Evolutionary conservation across 2,113 vertebrate genomes (phyloP).

Genomic region (Monopterus albus): DNA sequence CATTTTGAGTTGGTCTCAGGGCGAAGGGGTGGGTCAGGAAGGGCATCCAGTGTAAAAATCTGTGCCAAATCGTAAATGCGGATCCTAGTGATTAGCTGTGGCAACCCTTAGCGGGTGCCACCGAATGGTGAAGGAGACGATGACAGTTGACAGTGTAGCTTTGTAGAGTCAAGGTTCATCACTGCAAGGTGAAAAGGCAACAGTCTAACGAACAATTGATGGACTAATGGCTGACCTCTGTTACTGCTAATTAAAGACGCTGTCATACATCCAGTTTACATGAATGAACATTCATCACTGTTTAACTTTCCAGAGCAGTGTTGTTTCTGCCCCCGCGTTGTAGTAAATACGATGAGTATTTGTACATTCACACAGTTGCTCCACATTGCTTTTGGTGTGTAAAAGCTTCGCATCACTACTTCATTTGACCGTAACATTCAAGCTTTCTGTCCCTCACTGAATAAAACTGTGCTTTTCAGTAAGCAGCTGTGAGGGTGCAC

Average conservation of each 20-base stretch:
- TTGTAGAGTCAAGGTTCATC: fast-evolving
- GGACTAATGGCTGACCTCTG: conserved; percentile 3
- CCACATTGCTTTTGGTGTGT: background rate
- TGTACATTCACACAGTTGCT: background rate
- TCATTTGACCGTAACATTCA: background rate
- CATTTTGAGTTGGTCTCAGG: no score
- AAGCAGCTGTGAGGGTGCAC: background rate
- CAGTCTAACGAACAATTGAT: background rate
- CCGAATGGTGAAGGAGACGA: no score
- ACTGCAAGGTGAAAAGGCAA: conserved; percentile 2
- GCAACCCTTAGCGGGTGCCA: background rate
- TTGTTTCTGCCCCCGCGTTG: background rate
- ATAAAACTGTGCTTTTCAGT: background rate
- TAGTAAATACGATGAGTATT: background rate
- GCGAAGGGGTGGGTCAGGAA: no score
- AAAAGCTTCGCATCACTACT: background rate
- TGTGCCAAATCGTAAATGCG: no score
- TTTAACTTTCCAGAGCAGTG: background rate
- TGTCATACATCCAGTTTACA: background rate
- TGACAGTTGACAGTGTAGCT: no score
- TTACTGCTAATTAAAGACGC: no score
- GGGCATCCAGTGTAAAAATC: no score
- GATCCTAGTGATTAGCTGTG: no score
- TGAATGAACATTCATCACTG: background rate
- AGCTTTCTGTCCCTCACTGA: background rate